These are phyloP conservation scores for Bucorvus abyssinicus DNA, from an alignment of 2,797 vertebrate genomes.

Conservation along the genomic window DNA sequence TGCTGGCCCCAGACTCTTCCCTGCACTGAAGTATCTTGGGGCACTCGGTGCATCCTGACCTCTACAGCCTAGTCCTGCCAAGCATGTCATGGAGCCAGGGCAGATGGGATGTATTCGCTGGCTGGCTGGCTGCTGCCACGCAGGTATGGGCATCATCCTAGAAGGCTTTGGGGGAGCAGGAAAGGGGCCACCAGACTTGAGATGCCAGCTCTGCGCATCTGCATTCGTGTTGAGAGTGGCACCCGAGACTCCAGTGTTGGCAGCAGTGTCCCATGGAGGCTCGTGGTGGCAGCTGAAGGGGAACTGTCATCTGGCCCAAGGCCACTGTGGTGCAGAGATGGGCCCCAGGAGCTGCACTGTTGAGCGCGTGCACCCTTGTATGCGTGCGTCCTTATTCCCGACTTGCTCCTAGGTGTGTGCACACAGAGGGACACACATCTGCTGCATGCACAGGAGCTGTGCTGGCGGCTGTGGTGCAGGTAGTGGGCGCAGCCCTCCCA, in stretches of 20 bases:
- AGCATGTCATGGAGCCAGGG: not conserved
- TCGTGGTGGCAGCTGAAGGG: not conserved
- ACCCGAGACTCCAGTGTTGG: not conserved
- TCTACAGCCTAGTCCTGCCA: not conserved
- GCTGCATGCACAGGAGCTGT: not conserved
- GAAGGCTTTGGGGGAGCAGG: not conserved
- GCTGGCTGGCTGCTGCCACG: not conserved
- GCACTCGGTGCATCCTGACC: not conserved
- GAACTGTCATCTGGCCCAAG: accelerated
- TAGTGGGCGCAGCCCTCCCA: not conserved
- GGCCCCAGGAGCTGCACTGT: not conserved
- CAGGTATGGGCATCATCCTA: not conserved
- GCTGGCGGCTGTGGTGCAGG: not conserved
- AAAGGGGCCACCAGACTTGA: not conserved
- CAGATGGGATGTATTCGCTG: not conserved
- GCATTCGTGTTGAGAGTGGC: not conserved
- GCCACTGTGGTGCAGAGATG: accelerated
- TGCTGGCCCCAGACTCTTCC: not conserved
- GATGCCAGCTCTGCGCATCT: accelerated
- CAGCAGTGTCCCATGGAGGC: not conserved
- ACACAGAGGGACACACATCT: not conserved
- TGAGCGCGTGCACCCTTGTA: too few species aligned
- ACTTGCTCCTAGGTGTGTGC: not conserved
- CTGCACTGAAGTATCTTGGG: not conserved
- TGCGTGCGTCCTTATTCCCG: accelerated